Evolutionary conservation across 2,797 vertebrate species (phyloP).

Genomic region (Paramormyrops hopkinsi): DNA sequence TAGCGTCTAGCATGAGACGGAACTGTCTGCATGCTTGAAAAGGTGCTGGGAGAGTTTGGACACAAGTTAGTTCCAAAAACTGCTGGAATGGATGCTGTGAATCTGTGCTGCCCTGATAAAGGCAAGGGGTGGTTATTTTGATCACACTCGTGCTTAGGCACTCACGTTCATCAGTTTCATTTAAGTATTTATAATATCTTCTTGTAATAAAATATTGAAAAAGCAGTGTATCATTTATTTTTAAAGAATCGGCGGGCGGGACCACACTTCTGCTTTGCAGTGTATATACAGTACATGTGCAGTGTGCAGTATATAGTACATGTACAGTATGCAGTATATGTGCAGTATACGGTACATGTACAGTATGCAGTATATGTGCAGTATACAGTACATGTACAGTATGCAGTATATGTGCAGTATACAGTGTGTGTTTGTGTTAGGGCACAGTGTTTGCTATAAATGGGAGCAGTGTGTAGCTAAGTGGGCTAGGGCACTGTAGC

Average conservation of each 20-base stretch:
- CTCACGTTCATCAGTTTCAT: background rate
- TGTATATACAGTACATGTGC: background rate
- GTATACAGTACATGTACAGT: no score
- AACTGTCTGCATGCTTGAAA: background rate
- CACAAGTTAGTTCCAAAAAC: background rate
- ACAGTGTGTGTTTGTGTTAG: background rate
- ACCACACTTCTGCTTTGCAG: background rate
- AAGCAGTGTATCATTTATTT: background rate
- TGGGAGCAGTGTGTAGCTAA: background rate
- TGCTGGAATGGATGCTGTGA: background rate
- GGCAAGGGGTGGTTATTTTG: background rate
- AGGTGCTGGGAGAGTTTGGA: background rate
- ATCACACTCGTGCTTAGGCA: background rate
- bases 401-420: background rate
- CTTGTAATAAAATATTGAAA: background rate
- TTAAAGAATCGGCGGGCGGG: background rate
- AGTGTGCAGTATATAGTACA: no score
- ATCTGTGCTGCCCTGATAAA: background rate
- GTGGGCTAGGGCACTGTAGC: background rate
- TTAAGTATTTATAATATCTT: background rate
- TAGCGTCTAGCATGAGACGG: background rate
- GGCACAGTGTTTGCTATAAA: background rate
- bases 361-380: no score
- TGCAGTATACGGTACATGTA: no score
- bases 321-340: no score